Base-by-base conservation (phyloP, 1,140 invertebrate genomes). In the Drosophila nikananu region DNA sequence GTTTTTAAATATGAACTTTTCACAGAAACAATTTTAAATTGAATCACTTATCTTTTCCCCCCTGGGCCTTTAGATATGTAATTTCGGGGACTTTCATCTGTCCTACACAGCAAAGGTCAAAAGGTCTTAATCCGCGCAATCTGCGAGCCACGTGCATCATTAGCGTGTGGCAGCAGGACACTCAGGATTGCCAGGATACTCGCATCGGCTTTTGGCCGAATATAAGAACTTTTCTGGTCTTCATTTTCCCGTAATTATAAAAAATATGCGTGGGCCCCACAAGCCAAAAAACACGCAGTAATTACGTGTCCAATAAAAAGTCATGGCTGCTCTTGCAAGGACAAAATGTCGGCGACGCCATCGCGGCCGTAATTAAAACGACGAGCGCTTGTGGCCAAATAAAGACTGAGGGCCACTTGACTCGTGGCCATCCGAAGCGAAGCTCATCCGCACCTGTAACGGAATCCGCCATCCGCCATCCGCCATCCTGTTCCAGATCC, bases 271-370 rank as follows among this genome's bases (percentile, higher is more conserved):
- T 81, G 74, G 52, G 54, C 27, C 70, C 67, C 27, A 17, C 13
- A 25, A 30, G 78, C 74, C 70, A 52, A 79, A 74, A 65, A 42
- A 23, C 67, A 55, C 54, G 23, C 30, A 79, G 86, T 89, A 89
- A 89, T 89, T 89, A 90, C 86, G 90, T 80, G 77, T 89, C 84
- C 75, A 84, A 90, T 89, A 89, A 90, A 90, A 89, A 86, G 65
- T 89, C 75, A 81, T 81, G 75, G 52, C 51, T 58, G 62, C 48
- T 57, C 54, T 73, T 39, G 68, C 59, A 81, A 72, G 83, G 75
- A 80, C 77, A 64, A 80, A 84, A 80, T 77, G 60, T 46, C 59
- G 46, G 65, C 59, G 35, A 30, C 41, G 79, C 51, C 62, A 59
- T 27, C 62, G 51, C 35, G 67, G 62, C 66, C 74, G 82, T 87